These are phyloP conservation scores for Prochilodus magdalenae DNA, from an alignment of 2,113 vertebrate genomes.

Conservation along the genomic window DNA sequence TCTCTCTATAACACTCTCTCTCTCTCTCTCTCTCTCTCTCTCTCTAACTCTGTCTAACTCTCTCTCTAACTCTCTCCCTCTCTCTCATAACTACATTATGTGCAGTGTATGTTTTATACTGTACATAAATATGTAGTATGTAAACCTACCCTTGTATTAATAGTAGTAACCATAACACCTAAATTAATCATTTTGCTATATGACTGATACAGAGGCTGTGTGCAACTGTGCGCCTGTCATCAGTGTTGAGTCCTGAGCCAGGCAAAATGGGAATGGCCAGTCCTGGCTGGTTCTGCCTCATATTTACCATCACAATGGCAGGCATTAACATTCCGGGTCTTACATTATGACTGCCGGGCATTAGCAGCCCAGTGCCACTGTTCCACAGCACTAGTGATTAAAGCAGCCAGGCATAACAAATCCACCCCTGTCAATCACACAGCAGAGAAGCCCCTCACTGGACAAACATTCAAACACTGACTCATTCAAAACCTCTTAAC, in stretches of 20 bases:
- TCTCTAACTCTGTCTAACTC: too few relatives aligned
- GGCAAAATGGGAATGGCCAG: slow-evolving; percentile 75
- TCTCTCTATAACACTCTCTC: too few relatives aligned
- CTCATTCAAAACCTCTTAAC: neutral
- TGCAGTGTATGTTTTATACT: too few relatives aligned
- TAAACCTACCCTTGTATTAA: too few relatives aligned
- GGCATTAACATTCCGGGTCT: slow-evolving; percentile 83
- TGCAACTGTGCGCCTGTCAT: slow-evolving; percentile 10
- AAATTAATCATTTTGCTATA: too few relatives aligned
- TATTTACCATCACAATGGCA: slow-evolving; percentile 87
- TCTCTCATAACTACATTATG: too few relatives aligned
- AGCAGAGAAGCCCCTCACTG: slow-evolving; percentile 21
- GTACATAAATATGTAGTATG: too few relatives aligned
- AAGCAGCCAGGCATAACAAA: slow-evolving; percentile 50
- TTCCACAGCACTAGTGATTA: slow-evolving; percentile 53
- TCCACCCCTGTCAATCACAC: slow-evolving; percentile 38
- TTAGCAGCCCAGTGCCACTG: slow-evolving; percentile 67
- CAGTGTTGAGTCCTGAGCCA: slow-evolving; percentile 66
- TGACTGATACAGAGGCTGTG: too few relatives aligned
- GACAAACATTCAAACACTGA: slow-evolving; percentile 21
- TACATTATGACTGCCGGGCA: slow-evolving; percentile 74
- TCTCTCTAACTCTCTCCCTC: too few relatives aligned
- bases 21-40: too few relatives aligned
- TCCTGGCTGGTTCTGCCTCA: slow-evolving; percentile 76
- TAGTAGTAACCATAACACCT: too few relatives aligned